phyloP scores from a whole-genome alignment of 2,888 invertebrate species.

The Escarpia spicata region DNA sequence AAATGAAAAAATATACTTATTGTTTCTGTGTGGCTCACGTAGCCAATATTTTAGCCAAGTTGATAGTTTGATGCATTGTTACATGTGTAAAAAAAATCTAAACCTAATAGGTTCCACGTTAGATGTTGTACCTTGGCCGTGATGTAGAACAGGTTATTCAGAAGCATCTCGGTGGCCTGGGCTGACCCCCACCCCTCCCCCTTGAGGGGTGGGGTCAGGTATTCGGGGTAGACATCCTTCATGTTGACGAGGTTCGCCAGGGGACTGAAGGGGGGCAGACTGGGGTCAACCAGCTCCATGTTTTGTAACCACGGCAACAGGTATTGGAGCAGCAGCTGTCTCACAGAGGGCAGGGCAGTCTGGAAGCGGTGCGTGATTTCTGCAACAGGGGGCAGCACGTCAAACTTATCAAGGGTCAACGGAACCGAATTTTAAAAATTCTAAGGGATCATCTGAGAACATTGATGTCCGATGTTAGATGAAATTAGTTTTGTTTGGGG shows the following conservation, averaged over 20 bases:
- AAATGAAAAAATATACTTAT: no score
- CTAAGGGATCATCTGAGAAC: no score
- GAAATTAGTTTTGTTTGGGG: no score
- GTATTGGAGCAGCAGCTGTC: slow-evolving; percentile 90
- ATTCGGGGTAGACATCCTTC: slow-evolving; percentile 70
- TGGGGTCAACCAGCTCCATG: slow-evolving; percentile 97
- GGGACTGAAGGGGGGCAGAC: slow-evolving; percentile 76
- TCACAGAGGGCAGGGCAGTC: slow-evolving; percentile 91
- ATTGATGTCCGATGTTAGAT: no score
- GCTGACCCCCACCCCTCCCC: slow-evolving; percentile 94
- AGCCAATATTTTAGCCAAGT: no score
- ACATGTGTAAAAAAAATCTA: neutral
- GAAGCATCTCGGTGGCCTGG: slow-evolving; percentile 99
- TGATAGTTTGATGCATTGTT: no score
- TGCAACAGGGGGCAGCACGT: slow-evolving; percentile 69
- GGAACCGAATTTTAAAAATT: neutral
- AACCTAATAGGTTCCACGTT: neutral
- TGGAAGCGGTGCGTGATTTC: slow-evolving; percentile 97
- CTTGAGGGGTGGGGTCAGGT: slow-evolving; percentile 72
- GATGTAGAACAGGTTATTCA: slow-evolving; percentile 98
- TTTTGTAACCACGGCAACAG: slow-evolving; percentile 97
- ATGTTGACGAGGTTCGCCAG: slow-evolving; percentile 57
- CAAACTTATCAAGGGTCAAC: neutral
- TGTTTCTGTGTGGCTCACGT: no score
- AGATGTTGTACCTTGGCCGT: slow-evolving; percentile 73